A percentile compares a stretch with the other conserved stretches of the same genome.
These are phyloP conservation scores for Watsonalla binaria DNA, from an alignment of 2,888 invertebrate species.

Conservation along the genomic window DNA sequence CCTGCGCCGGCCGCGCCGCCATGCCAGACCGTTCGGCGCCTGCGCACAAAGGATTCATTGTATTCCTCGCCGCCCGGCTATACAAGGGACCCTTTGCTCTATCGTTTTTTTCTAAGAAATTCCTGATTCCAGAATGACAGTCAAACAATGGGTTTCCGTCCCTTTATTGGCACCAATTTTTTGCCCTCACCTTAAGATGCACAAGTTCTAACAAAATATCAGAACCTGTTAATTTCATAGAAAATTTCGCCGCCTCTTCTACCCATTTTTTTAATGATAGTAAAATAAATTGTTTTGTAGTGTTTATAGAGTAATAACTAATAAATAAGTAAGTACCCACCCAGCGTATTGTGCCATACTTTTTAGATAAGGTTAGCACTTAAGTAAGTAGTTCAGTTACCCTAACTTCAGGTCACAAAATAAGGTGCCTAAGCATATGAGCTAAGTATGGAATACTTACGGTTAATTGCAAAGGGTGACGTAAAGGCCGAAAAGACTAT, in stretches of 20 bases:
- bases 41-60: slow-evolving; percentile 74
- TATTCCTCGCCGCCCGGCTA: slow-evolving; percentile 59
- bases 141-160: slow-evolving; percentile 77
- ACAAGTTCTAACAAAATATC: slow-evolving; percentile 58
- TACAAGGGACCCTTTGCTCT: slow-evolving; percentile 60
- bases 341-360: neutral
- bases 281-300: neutral
- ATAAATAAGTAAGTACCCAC: neutral
- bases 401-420: no score
- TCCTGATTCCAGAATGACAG: slow-evolving; percentile 72
- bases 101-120: slow-evolving; percentile 60
- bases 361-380: no score
- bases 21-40: slow-evolving; percentile 78
- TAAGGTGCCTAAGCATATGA: no score
- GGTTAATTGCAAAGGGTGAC: no score
- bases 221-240: slow-evolving; percentile 64
- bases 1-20: slow-evolving; percentile 46
- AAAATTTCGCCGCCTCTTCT: slow-evolving; percentile 33
- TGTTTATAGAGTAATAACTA: no score
- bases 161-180: slow-evolving; percentile 78
- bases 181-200: slow-evolving; percentile 63
- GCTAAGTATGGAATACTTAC: no score
- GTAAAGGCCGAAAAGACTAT: no score
- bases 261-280: slow-evolving; percentile 22
- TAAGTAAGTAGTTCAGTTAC: no score